Base-by-base conservation (phyloP, 2,888 invertebrate species). In the Sphaerolaimus hirsutus region DNA sequence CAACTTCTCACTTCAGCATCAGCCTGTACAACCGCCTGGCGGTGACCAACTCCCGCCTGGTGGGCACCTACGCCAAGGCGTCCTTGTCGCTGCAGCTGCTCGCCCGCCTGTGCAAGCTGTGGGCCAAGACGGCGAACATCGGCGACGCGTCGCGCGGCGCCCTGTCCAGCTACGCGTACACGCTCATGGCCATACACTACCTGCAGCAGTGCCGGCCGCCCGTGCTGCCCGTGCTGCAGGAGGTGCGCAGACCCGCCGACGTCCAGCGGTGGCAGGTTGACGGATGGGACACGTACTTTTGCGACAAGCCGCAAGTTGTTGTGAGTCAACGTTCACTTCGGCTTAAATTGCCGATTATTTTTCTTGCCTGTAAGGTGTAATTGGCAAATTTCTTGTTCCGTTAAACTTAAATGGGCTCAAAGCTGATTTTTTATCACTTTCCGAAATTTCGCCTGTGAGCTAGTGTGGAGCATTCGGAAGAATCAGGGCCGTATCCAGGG, bases 151-250 rank as follows among this genome's bases (percentile, higher is more conserved):
- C 72, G 1, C 63, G 68, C 47, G 74, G 74, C 25, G 72, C 72
- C 48, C 61, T 75, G 27, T 74, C 74, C 21, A 73, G 73, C 1
- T 75, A 75, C 57, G 72, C 72, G 23, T 74, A 73, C 58, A 69
- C 71, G 49, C 56, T 75, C 41, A 69, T 75, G 70, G 62, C 72
- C 50, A 64, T 75, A 7, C 70, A 72, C 55, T 75, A 68, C 54
- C 64, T 75, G 21, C 74, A 75, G 60, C 68, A 68, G 51, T 62
- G 66, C 42, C 53, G 61, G 26, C 71, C 72, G 25, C 72, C 74
- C 17, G 69, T 74, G 24, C 59, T 75, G 41, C 75, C 75, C 40
- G 70, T 72, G 19, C 60, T 75, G 43, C 74, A 74, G 59, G 71
- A 73, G 66, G 71, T 73, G 44, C 37, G 41, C 22, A 10, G 23